Conservation (phyloP, 1,140 invertebrate genomes). For the Goniozus legneri region DNA sequence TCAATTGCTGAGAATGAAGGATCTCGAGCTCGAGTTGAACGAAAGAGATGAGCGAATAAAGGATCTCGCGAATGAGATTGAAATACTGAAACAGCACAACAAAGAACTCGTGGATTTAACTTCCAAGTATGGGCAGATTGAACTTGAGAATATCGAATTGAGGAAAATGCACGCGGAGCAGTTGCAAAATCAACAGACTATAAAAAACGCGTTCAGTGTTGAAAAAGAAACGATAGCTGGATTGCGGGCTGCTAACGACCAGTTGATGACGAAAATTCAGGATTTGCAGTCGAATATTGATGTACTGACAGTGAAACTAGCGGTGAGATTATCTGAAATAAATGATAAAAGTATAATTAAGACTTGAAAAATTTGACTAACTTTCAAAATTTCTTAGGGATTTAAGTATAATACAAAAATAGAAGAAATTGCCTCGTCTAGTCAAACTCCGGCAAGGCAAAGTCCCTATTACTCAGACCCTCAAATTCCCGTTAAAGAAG, state of each 20-base stretch:
- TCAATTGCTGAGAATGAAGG: constrained; percentile 24
- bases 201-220: constrained; percentile 32
- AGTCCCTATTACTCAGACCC: too few species aligned
- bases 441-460: too few species aligned
- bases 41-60: constrained; percentile 43
- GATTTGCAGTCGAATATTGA: constrained; percentile 47
- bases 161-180: constrained; percentile 38
- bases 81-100: constrained; percentile 47
- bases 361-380: too few species aligned
- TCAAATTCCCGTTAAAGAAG: too few species aligned
- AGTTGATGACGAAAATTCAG: constrained; percentile 39
- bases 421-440: too few species aligned
- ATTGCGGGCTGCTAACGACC: constrained; percentile 37
- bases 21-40: constrained; percentile 25
- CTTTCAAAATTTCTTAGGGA: too few species aligned
- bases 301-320: constrained; percentile 37
- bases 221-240: constrained; percentile 37
- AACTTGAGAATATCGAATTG: constrained; percentile 42
- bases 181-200: constrained; percentile 25
- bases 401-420: too few species aligned
- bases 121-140: constrained; percentile 34
- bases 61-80: constrained; percentile 38
- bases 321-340: constrained; percentile 34
- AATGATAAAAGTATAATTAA: neutral
- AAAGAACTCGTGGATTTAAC: constrained; percentile 37